A percentile compares a stretch with the other conserved stretches of the same genome.
These are phyloP conservation scores for Typhlichthys eigenmanni DNA, from an alignment of 2,797 vertebrate species.

Conservation along the genomic window DNA sequence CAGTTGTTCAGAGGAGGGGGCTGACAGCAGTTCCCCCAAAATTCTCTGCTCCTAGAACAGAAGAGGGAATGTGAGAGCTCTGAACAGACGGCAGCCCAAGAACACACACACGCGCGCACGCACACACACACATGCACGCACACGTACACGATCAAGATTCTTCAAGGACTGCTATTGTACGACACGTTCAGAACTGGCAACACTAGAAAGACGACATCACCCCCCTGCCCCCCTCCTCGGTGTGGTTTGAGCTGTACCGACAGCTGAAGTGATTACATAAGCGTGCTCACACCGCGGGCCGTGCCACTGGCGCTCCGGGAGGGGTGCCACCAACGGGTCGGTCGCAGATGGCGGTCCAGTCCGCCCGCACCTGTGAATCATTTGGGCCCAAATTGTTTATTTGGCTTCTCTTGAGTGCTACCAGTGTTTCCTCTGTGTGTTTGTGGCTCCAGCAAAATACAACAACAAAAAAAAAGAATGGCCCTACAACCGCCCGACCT, in stretches of 20 bases:
- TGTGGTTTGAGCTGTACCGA: conserved; percentile 62
- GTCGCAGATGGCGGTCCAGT: conserved; percentile 70
- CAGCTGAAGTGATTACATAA: conserved; percentile 80
- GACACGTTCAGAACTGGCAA: conserved; percentile 23
- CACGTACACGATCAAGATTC: conserved; percentile 10
- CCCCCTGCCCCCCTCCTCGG: conserved; percentile 24
- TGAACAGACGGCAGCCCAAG: conserved; percentile 32
- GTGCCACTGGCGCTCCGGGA: conserved; percentile 53
- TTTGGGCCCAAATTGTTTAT: conserved; percentile 81
- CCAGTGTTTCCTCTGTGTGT: conserved; percentile 77
- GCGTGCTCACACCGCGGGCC: conserved; percentile 31
- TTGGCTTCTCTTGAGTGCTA: conserved; percentile 80
- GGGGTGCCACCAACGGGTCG: conserved; percentile 52
- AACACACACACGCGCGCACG: not conserved
- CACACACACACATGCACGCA: conserved; percentile 20
- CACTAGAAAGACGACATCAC: conserved; percentile 29
- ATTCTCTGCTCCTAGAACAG: conserved; percentile 24
- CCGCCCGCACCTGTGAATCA: conserved; percentile 82
- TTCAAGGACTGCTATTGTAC: conserved; percentile 32
- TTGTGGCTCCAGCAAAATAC: conserved; percentile 55
- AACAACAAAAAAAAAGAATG: conserved; percentile 3
- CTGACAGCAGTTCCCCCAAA: conserved; percentile 28
- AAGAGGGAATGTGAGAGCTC: conserved; percentile 45
- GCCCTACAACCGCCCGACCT: conserved; percentile 15
- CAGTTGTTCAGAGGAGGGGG: conserved; percentile 45